Base-by-base conservation (phyloP, 1,140 invertebrate species). In the Macrosteles quadrilineatus region DNA sequence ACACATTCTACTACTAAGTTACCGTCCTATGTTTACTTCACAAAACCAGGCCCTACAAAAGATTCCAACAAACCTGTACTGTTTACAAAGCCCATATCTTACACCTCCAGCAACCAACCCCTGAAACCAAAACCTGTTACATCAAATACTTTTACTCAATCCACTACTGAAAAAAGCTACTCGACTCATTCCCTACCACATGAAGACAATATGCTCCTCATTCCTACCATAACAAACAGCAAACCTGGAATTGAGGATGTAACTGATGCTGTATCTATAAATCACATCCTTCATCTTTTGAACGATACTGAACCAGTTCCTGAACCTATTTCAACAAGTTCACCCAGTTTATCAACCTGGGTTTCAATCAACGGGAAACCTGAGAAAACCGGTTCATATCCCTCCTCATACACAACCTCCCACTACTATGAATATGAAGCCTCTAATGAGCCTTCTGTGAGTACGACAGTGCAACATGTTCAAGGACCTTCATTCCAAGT, bases 151-250 rank as follows among this genome's bases (percentile, higher is more conserved):
- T 19, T 50, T 45, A 67, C 64, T 50, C 45, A 47, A 25, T n/a
- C 64, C 2, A 19, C 36, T 6, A 45, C 36, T 23, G 36, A 50
- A 27, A 67, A 27, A 36, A 45, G 19, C 40, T 45, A 45, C 64
- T 14, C 21, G 6, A 50, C 47, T 19, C 11, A 63, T 63, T 19
- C 29, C 29, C 11, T 57, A 36, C 17, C 27, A 14, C n/a, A 23
- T 3, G 79, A 81, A 4, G 79, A 81, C 12, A 80, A 82, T 50
- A 78, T 85, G 29, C 76, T 87, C 0, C 76, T 83, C 40, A 81
- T 87, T 0, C 84, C 84, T 4, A 86, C 84, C 0, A 81, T 86
- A 1, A 81, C 77, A 0, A 78, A 80, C 25, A 78, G 80, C 25
- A 80, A 79, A 12, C 67, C 55, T 4, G 78, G 80, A 17, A 77